Percentiles rank a stretch among this genome's conserved stretches.
phyloP scores from a whole-genome alignment of 2,888 invertebrate species.

The Folsomia candida region DNA sequence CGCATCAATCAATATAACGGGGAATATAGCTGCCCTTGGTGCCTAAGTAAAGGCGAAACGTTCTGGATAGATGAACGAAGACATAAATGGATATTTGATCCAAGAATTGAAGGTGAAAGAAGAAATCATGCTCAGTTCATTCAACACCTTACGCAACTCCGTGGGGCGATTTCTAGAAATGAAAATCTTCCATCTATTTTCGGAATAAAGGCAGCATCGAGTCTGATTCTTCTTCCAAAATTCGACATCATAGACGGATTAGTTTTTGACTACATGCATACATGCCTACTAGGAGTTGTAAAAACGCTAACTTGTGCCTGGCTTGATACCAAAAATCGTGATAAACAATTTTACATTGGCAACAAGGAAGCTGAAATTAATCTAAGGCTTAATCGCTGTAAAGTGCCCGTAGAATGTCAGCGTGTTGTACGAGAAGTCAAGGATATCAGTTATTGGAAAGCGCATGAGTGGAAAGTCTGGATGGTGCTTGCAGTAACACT shows the following conservation, averaged over 20 bases:
- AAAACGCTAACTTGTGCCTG: constrained; percentile 22
- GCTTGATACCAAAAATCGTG: constrained; percentile 22
- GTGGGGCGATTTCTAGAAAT: neutral
- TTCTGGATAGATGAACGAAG: neutral
- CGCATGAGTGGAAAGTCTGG: constrained; percentile 38
- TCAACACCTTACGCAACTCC: neutral
- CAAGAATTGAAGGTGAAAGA: neutral
- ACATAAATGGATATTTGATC: neutral
- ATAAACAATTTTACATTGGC: constrained; percentile 32
- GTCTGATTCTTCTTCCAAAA: constrained; percentile 20
- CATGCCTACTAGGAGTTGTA: constrained; percentile 27
- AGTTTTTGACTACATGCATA: constrained; percentile 38
- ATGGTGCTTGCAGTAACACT: too few relatives aligned
- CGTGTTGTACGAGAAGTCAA: constrained; percentile 12
- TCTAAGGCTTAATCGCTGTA: neutral
- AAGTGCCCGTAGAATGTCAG: constrained; percentile 23
- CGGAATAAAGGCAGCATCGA: constrained; percentile 26
- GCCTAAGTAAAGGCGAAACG: constrained; percentile 20
- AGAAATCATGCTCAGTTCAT: neutral
- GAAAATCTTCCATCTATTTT: neutral
- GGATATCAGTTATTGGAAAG: constrained; percentile 32
- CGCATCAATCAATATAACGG: constrained; percentile 36
- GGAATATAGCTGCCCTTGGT: constrained; percentile 33
- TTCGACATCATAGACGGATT: constrained; percentile 39
- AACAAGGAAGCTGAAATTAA: constrained; percentile 17